Conservation (phyloP, 1,140 invertebrate species). For the Tribolium castaneum region DNA sequence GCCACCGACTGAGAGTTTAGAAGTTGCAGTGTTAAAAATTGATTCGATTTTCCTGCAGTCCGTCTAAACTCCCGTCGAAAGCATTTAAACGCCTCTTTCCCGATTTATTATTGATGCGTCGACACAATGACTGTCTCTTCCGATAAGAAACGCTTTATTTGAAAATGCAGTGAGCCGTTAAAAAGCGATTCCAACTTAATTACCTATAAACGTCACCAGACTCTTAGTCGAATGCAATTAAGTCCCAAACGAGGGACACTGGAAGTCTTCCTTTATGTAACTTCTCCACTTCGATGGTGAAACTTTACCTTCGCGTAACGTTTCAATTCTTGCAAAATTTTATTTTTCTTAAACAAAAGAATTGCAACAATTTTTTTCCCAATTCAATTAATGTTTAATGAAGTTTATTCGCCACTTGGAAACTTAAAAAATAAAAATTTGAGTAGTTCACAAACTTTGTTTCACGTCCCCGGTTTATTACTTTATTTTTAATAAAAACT, state of each 20-base stretch:
- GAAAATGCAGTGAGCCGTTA: conserved; percentile 26
- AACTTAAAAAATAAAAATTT: too few species aligned
- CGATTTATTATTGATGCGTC: conserved; percentile 20
- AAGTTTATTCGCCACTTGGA: too few species aligned
- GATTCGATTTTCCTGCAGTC: too few species aligned
- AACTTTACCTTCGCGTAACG: not conserved
- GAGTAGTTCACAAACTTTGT: too few species aligned
- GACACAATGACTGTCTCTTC: conserved; percentile 27
- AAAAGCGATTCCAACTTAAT: conserved; percentile 28
- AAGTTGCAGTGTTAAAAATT: not conserved
- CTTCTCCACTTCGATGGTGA: not conserved
- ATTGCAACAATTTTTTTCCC: too few species aligned
- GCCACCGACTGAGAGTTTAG: not conserved
- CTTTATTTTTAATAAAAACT: too few species aligned
- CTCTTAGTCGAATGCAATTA: conserved; percentile 22
- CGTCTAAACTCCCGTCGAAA: too few species aligned
- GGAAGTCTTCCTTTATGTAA: not conserved
- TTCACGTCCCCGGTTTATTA: too few species aligned
- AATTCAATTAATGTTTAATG: too few species aligned
- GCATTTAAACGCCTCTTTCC: not conserved
- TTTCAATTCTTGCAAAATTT: not conserved
- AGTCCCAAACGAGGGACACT: not conserved
- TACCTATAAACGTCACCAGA: conserved; percentile 28
- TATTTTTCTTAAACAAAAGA: too few species aligned
- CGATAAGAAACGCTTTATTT: conserved; percentile 33